A percentile compares a stretch with the other conserved stretches of the same genome.
Evolutionary conservation across 2,797 vertebrate species (phyloP).

Genomic region (Enteromius thamalakanensis): DNA sequence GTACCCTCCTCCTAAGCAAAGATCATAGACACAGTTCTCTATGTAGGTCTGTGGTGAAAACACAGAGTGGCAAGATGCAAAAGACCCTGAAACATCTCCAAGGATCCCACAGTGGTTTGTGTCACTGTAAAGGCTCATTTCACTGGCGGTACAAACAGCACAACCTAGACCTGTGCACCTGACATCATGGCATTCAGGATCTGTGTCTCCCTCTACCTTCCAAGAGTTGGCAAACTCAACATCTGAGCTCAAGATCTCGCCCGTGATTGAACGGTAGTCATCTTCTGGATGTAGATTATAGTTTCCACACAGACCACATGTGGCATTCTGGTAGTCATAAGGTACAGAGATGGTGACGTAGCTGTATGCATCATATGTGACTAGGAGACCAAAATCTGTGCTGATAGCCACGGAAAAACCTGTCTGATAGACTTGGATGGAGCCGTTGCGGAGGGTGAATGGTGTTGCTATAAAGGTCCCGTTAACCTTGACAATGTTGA

Average conservation of each 20-base stretch:
- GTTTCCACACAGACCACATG: too few species aligned
- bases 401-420: slow-evolving; percentile 68
- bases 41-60: slow-evolving; percentile 56
- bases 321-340: too few species aligned
- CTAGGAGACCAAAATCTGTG: slow-evolving; percentile 70
- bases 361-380: slow-evolving; percentile 70
- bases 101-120: slow-evolving; percentile 67
- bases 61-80: slow-evolving; percentile 58
- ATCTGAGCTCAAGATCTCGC: too few species aligned
- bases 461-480: slow-evolving; percentile 65
- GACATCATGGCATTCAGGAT: too few species aligned
- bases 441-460: slow-evolving; percentile 62
- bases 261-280: too few species aligned
- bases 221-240: too few species aligned
- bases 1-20: slow-evolving; percentile 69
- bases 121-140: too few species aligned
- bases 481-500: slow-evolving; percentile 66
- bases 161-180: too few species aligned
- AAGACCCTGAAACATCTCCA: slow-evolving; percentile 66
- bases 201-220: too few species aligned
- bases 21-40: slow-evolving; percentile 71
- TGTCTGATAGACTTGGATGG: slow-evolving; percentile 64
- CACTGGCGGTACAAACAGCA: too few species aligned
- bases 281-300: too few species aligned
- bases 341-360: too few species aligned